Percentiles rank a stretch among this genome's conserved stretches.
phyloP scores from a whole-genome alignment of 2,888 invertebrate species.

The Ptychoptera albimana region DNA sequence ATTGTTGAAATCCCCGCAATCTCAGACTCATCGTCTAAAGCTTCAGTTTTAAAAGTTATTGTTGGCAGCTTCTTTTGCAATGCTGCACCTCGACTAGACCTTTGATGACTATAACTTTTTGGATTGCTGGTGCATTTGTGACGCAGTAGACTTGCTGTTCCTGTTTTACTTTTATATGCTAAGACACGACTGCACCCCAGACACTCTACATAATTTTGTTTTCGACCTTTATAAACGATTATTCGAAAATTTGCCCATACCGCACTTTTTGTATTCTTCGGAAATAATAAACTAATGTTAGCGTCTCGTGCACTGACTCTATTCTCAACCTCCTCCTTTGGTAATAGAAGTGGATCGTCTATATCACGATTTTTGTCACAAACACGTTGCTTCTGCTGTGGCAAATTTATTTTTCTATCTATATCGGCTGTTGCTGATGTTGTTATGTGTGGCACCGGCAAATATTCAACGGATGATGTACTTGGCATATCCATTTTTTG shows the following conservation, averaged over 20 bases:
- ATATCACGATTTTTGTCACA: too few relatives aligned
- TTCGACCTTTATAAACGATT: conserved; percentile 10
- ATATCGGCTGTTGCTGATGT: too few relatives aligned
- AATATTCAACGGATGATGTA: too few relatives aligned
- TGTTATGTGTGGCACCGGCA: too few relatives aligned
- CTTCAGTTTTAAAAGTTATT: too few relatives aligned
- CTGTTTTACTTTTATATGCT: conserved; percentile 10
- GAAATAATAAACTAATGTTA: conserved; percentile 3
- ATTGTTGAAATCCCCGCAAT: too few relatives aligned
- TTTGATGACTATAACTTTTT: background rate
- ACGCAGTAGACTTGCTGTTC: conserved; percentile 9
- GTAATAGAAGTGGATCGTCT: background rate
- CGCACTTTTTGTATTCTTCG: conserved; percentile 5
- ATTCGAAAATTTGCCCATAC: conserved; percentile 10
- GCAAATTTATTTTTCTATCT: too few relatives aligned
- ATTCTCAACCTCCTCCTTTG: conserved; percentile 1
- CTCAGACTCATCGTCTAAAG: too few relatives aligned
- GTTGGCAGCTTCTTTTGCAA: too few relatives aligned
- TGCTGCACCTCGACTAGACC: too few relatives aligned
- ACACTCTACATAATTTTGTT: conserved; percentile 10
- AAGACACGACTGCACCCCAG: conserved; percentile 9
- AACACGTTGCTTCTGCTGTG: too few relatives aligned
- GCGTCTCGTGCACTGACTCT: background rate
- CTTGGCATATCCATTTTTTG: too few relatives aligned
- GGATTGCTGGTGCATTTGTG: conserved; percentile 8